phyloP scores from a whole-genome alignment of 2,888 invertebrate genomes.

The Amblyjoppa proteus region DNA sequence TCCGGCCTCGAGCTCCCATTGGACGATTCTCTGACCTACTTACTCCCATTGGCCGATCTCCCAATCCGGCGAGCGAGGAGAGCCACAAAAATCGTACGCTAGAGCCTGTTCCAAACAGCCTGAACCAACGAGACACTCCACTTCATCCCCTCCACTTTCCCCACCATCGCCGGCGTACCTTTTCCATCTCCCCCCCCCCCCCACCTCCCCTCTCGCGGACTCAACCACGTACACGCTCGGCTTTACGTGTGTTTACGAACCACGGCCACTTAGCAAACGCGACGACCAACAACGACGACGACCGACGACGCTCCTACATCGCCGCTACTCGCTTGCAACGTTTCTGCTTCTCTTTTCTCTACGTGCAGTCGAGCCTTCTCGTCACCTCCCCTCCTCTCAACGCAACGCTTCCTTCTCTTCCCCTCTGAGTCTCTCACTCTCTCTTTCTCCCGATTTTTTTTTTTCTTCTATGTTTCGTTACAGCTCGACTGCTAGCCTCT shows the following conservation, averaged over 20 bases:
- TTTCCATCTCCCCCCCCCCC: conserved; percentile 7
- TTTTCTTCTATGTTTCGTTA: neutral
- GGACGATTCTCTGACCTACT: conserved; percentile 87
- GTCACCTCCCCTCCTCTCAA: conserved; percentile 21
- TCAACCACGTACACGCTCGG: neutral
- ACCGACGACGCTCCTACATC: conserved; percentile 37
- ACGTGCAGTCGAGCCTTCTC: conserved; percentile 55
- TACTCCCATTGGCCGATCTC: conserved; percentile 85
- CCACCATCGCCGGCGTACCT: conserved; percentile 2
- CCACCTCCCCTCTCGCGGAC: neutral
- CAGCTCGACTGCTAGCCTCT: conserved; percentile 12
- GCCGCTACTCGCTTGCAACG: conserved; percentile 28
- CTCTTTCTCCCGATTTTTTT: neutral
- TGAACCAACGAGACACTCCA: conserved; percentile 72
- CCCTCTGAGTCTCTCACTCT: conserved; percentile 24
- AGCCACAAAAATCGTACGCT: conserved; percentile 36
- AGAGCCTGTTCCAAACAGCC: conserved; percentile 71
- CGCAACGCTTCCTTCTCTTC: conserved; percentile 34
- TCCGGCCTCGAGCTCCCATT: conserved; percentile 83
- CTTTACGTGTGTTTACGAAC: conserved; percentile 8
- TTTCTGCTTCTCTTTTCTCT: conserved; percentile 45
- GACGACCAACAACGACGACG: conserved; percentile 46
- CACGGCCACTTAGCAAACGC: conserved; percentile 49
- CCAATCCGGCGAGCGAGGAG: conserved; percentile 74
- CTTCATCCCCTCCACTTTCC: conserved; percentile 60